Evolutionary conservation across 2,113 vertebrate genomes (phyloP), one percentile per base, ranked within the genome.

Genomic region (Gavia stellata): DNA sequence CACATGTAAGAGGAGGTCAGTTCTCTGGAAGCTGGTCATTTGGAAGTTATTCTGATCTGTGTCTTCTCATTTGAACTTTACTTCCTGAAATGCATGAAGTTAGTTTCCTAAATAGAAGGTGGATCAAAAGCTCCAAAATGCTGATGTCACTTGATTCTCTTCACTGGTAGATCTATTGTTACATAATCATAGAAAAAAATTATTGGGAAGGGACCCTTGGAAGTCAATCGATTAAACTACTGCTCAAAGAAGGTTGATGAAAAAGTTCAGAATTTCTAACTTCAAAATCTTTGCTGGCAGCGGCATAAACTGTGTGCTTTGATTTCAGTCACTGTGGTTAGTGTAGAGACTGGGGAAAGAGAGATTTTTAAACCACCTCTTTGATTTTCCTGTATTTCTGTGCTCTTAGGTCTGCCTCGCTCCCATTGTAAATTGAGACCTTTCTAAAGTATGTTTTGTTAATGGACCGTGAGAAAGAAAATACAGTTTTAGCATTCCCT

Each of bases 401-500:
- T 71, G 42, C 56, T 92, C 34, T 67, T 74, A 84, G 55, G 52
- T 66, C 88, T 74, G 80, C 55, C 77, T 92, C 81, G 36, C 87
- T 96, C 61, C 20, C 78, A 68, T 26, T 87, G 84, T 93, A 94
- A 94, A 85, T 36, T 63, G 70, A 96, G 56, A 92, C 36, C n/a
- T 79, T 78, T 87, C 72, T 79, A 49, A 92, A 89, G 73, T 85
- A 34, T 86, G 53, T 92, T 93, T 95, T 90, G 66, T 92, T 90
- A 97, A 93, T 83, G 45, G 53, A 17, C 79, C 40, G 8, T 66
- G 79, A 88, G 66, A 94, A 96, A 90, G 40, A 88, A 94, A 95
- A 95, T 73, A 89, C 42, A 77, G 31, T 88, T 95, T 92, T 92
- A 90, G 49, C 79, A 83, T 84, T 97, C 74, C 40, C 49, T 94